Conservation (phyloP, 2,888 invertebrate species). For the Agonopterix alstromeriana region DNA sequence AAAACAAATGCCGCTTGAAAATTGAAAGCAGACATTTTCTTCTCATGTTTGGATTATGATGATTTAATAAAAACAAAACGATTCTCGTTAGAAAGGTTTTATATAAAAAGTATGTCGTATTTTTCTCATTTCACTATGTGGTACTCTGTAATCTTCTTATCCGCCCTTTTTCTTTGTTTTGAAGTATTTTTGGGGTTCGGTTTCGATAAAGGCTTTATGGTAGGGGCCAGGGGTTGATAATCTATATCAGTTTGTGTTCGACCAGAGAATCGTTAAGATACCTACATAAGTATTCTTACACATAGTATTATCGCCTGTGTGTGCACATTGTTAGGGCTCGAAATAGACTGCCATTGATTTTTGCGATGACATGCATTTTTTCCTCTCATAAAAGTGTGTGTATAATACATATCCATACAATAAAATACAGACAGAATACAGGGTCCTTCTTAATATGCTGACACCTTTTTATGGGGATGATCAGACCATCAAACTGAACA, state of each 20-base stretch:
- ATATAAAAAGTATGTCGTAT: not conserved
- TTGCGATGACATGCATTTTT: slow-evolving; percentile 26
- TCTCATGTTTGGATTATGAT: not conserved
- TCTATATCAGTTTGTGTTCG: slow-evolving; percentile 57
- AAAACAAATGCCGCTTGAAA: slow-evolving; percentile 17
- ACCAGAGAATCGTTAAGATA: slow-evolving; percentile 38
- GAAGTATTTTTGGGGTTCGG: slow-evolving; percentile 44
- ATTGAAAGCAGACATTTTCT: not conserved
- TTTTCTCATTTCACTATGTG: slow-evolving; percentile 13
- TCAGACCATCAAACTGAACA: too few species aligned
- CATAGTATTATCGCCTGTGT: slow-evolving; percentile 13
- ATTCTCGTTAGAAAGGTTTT: not conserved
- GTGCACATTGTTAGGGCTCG: slow-evolving; percentile 12
- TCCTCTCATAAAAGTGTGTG: too few species aligned
- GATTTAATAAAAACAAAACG: not conserved
- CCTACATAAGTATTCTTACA: slow-evolving; percentile 5
- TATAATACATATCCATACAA: too few species aligned
- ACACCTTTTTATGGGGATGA: too few species aligned
- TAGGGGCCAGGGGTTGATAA: slow-evolving; percentile 53
- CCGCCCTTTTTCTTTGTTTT: slow-evolving; percentile 54
- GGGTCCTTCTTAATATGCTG: too few species aligned
- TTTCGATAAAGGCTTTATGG: slow-evolving; percentile 46
- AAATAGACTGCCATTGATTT: slow-evolving; percentile 25
- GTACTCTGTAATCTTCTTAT: slow-evolving; percentile 53
- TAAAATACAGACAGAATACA: too few species aligned